A percentile compares a stretch with the other conserved stretches of the same genome.
Evolutionary conservation across 2,113 vertebrate species (phyloP).

Genomic region (Camelus bactrianus): DNA sequence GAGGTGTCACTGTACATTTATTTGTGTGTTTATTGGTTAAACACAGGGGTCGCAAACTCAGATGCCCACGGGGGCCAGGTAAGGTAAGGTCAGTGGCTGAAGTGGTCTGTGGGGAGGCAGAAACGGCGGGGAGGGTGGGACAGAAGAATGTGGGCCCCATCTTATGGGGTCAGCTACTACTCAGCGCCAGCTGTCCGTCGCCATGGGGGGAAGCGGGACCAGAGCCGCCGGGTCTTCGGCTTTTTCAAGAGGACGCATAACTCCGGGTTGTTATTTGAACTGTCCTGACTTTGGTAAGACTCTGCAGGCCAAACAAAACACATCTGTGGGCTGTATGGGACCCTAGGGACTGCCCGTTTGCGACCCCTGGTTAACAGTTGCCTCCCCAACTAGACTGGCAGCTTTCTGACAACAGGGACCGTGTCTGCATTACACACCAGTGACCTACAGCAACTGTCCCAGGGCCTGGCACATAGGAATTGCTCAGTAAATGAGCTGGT

Average conservation of each 20-base stretch:
- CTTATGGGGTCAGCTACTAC: constrained; percentile 69
- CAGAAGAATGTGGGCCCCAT: constrained; percentile 34
- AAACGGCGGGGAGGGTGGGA: background rate
- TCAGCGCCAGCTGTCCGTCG: constrained; percentile 78
- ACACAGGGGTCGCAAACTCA: constrained; percentile 65
- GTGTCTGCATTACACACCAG: background rate
- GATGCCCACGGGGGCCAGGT: background rate
- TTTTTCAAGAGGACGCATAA: constrained; percentile 81
- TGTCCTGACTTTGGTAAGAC: constrained; percentile 81
- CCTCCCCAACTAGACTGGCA: background rate
- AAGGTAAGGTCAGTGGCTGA: constrained; percentile 16
- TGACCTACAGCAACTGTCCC: background rate
- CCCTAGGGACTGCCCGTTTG: constrained; percentile 39
- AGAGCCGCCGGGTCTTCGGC: constrained; percentile 78
- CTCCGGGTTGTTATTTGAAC: constrained; percentile 77
- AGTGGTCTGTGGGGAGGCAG: background rate
- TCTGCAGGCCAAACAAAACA: constrained; percentile 81
- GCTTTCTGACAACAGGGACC: background rate
- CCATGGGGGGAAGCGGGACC: constrained; percentile 81
- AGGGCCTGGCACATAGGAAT: background rate
- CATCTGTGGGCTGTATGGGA: constrained; percentile 48
- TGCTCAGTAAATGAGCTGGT: background rate
- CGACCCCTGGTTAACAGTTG: constrained; percentile 51
- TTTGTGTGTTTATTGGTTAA: constrained; percentile 74
- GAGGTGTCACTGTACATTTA: constrained; percentile 49